phyloP scores from a whole-genome alignment of 2,797 vertebrate species.

The Tenualosa ilisha region DNA sequence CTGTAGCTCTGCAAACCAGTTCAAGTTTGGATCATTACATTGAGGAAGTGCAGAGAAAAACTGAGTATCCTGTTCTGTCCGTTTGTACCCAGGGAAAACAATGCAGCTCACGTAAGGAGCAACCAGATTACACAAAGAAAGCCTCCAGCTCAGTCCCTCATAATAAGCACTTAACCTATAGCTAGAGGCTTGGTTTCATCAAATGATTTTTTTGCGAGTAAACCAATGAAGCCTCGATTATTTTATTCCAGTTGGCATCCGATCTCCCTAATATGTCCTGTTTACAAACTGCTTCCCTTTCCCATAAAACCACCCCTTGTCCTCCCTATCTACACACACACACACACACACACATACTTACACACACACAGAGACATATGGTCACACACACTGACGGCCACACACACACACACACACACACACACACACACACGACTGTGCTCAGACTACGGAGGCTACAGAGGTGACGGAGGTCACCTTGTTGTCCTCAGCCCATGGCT shows the following conservation, averaged over 20 bases:
- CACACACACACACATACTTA: background rate
- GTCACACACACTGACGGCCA: background rate
- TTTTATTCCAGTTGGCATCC: constrained; percentile 26
- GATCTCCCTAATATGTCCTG: constrained; percentile 20
- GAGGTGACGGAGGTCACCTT: constrained; percentile 88
- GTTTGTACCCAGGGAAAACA: background rate
- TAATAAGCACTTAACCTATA: constrained; percentile 27
- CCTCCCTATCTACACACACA: background rate
- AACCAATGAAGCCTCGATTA: constrained; percentile 24
- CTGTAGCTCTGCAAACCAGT: background rate
- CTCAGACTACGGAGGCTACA: constrained; percentile 78
- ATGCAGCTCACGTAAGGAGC: background rate
- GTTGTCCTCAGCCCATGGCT: constrained; percentile 97
- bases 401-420: background rate
- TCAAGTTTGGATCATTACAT: background rate
- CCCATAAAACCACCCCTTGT: background rate
- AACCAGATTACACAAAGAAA: constrained; percentile 11
- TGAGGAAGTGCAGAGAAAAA: background rate
- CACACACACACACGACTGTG: background rate
- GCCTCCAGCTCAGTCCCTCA: background rate
- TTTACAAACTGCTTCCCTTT: constrained; percentile 19
- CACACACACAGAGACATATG: background rate
- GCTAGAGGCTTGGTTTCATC: constrained; percentile 19
- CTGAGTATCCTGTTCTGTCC: constrained; percentile 10
- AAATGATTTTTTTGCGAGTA: constrained; percentile 14